Evolutionary conservation across 2,888 invertebrate genomes (phyloP).

Genomic region (Dascillus cervinus): DNA sequence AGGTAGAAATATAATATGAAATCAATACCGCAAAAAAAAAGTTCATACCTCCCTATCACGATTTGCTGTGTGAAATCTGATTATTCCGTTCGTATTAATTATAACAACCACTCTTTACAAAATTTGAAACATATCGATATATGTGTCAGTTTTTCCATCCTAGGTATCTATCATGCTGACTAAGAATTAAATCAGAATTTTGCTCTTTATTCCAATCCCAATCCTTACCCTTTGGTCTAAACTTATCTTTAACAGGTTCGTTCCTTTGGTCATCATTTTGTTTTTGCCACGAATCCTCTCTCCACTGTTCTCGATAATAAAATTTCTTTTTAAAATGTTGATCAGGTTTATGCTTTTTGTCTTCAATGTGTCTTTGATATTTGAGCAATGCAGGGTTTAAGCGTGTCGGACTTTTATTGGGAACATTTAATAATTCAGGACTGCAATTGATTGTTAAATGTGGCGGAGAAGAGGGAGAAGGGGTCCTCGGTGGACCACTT

Average conservation of each 20-base stretch:
- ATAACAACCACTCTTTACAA: slow-evolving; percentile 13
- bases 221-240: slow-evolving; percentile 65
- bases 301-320: slow-evolving; percentile 62
- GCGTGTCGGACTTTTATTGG: slow-evolving; percentile 37
- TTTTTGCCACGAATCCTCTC: slow-evolving; percentile 40
- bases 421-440: slow-evolving; percentile 27
- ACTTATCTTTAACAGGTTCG: slow-evolving; percentile 49
- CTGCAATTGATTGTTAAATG: slow-evolving; percentile 37
- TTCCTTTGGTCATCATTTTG: slow-evolving; percentile 32
- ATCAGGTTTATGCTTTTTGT: slow-evolving; percentile 43
- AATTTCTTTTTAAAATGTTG: slow-evolving; percentile 81
- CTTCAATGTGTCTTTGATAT: slow-evolving; percentile 50
- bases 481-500: slow-evolving; percentile 49
- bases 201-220: slow-evolving; percentile 58
- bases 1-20: not conserved
- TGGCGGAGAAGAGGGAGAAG: slow-evolving; percentile 48
- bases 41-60: slow-evolving; percentile 7
- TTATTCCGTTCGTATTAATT: slow-evolving; percentile 12
- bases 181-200: slow-evolving; percentile 11
- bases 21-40: slow-evolving; percentile 1
- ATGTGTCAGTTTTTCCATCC: slow-evolving; percentile 37
- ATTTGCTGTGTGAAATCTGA: slow-evolving; percentile 32
- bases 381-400: slow-evolving; percentile 48
- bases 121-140: slow-evolving; percentile 12
- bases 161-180: slow-evolving; percentile 24